Percentiles rank a stretch among this genome's conserved stretches.
Conservation (phyloP, 2,113 vertebrate species). For the Sigmodon hispidus region DNA sequence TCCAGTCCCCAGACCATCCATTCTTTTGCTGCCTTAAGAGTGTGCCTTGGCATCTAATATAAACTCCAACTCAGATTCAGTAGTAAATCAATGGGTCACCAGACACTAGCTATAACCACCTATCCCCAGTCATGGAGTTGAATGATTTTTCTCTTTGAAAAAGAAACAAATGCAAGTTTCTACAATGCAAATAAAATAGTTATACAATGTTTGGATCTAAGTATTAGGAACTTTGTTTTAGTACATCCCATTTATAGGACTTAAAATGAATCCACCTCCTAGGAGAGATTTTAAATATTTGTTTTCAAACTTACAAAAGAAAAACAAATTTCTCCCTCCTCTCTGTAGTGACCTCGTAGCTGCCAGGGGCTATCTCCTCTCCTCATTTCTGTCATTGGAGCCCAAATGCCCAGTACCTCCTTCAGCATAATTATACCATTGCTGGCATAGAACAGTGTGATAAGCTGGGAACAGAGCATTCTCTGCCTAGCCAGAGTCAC, state of each 20-base stretch:
- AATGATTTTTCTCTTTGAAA: slow-evolving; percentile 17
- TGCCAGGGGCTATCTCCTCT: neutral
- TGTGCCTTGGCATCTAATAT: neutral
- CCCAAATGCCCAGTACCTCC: neutral
- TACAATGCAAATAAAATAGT: neutral
- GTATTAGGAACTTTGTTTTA: neutral
- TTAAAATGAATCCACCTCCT: neutral
- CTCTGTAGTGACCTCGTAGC: neutral
- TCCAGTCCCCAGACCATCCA: neutral
- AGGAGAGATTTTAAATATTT: neutral
- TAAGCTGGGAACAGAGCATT: neutral
- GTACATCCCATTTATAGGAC: neutral
- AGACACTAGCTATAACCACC: neutral
- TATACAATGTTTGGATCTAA: neutral
- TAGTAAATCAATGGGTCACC: neutral
- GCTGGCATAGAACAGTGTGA: neutral
- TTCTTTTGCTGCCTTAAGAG: neutral
- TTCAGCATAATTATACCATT: neutral
- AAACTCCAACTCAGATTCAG: neutral
- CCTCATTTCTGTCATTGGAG: neutral
- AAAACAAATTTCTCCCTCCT: neutral
- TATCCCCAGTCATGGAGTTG: neutral
- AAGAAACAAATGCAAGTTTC: neutral
- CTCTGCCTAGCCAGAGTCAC: neutral
- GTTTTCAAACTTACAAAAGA: neutral